phyloP scores from a whole-genome alignment of 1,140 invertebrate genomes.

The Drosophila guanche region DNA sequence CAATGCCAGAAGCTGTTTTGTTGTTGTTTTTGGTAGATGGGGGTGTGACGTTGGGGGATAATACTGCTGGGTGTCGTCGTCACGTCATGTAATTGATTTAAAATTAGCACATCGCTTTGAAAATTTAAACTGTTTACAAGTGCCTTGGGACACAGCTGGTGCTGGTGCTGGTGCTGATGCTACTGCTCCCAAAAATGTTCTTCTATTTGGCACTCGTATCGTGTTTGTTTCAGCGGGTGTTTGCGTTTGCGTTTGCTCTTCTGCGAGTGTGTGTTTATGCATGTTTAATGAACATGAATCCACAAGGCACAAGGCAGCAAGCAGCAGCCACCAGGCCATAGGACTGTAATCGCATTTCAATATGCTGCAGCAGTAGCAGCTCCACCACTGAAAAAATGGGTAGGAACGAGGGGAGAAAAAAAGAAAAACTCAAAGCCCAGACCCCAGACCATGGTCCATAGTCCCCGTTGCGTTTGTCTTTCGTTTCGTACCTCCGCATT shows the following conservation, averaged over 20 bases:
- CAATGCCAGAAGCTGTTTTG: slow-evolving; percentile 40
- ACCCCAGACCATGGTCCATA: slow-evolving; percentile 16
- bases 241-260: slow-evolving; percentile 8
- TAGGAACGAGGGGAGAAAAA: slow-evolving; percentile 16
- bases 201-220: slow-evolving; percentile 7
- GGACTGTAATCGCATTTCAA: slow-evolving; percentile 77
- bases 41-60: slow-evolving; percentile 34
- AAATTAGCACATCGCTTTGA: slow-evolving; percentile 77
- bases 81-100: slow-evolving; percentile 79
- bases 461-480: slow-evolving; percentile 19
- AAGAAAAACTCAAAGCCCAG: slow-evolving; percentile 34
- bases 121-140: slow-evolving; percentile 80
- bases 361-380: slow-evolving; percentile 58
- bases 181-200: slow-evolving; percentile 24
- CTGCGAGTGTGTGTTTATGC: slow-evolving; percentile 66
- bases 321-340: background rate
- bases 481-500: slow-evolving; percentile 23
- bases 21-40: background rate
- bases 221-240: slow-evolving; percentile 19
- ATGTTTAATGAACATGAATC: slow-evolving; percentile 78
- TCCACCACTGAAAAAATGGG: slow-evolving; percentile 16
- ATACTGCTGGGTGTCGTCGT: slow-evolving; percentile 43
- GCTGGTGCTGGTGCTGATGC: too few relatives aligned
- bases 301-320: slow-evolving; percentile 31
- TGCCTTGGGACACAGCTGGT: slow-evolving; percentile 62